Conservation (phyloP, 2,888 invertebrate genomes). For the Phyto melanocephala region DNA sequence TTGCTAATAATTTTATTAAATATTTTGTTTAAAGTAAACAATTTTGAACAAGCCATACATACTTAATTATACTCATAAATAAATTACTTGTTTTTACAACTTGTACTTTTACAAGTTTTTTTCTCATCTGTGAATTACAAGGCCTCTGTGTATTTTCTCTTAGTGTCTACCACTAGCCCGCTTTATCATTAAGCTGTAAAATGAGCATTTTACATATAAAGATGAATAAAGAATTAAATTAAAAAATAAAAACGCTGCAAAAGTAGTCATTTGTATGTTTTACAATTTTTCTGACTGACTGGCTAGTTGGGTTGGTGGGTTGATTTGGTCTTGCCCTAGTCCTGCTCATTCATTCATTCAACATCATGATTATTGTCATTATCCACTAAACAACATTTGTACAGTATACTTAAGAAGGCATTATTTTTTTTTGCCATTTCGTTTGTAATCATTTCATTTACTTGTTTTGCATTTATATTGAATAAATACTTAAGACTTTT, state of each 20-base stretch:
- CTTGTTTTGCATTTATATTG: background rate
- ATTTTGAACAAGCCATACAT: no score
- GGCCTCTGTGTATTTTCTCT: no score
- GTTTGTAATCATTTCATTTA: constrained; percentile 10
- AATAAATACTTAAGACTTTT: no score
- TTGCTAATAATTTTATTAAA: no score
- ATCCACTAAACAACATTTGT: background rate
- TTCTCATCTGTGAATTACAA: no score
- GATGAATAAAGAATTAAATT: background rate
- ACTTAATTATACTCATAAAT: no score
- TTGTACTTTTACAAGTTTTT: no score
- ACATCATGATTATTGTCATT: constrained; percentile 28
- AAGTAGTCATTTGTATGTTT: background rate
- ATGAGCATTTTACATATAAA: constrained; percentile 8
- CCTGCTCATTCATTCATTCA: background rate
- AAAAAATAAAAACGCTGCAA: background rate
- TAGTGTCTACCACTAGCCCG: background rate
- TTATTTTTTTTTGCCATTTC: background rate
- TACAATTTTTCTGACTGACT: background rate
- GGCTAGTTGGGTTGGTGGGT: background rate
- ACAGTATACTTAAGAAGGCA: background rate
- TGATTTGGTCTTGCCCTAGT: background rate
- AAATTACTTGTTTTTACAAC: no score
- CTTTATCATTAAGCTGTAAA: constrained; percentile 15
- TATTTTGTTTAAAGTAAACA: no score